Percentiles rank a stretch among this genome's conserved stretches.
These are phyloP conservation scores for Hoplostethus atlanticus DNA, from an alignment of 2,797 vertebrate genomes.

Conservation along the genomic window DNA sequence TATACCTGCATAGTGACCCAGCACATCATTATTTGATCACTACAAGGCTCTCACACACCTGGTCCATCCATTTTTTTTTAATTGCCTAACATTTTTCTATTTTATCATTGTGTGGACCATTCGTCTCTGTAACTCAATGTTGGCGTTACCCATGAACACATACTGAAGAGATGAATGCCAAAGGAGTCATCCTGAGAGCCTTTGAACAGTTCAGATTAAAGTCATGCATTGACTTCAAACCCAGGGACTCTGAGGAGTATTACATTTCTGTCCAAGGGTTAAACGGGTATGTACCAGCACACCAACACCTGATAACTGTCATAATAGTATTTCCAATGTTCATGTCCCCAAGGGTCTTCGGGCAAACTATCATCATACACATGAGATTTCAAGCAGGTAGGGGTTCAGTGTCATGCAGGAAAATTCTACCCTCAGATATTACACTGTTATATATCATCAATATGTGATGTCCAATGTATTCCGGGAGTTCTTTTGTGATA, in stretches of 20 bases:
- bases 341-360: no score
- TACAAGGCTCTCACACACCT: not conserved
- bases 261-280: slow-evolving; percentile 86
- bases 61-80: not conserved
- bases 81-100: not conserved
- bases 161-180: slow-evolving; percentile 87
- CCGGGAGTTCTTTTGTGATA: no score
- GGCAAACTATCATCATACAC: no score
- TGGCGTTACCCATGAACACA: not conserved
- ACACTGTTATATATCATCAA: no score
- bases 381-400: no score
- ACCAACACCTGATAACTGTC: not conserved
- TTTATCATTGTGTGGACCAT: not conserved
- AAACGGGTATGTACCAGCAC: slow-evolving; percentile 80
- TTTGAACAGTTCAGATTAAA: slow-evolving; percentile 90
- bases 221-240: slow-evolving; percentile 92
- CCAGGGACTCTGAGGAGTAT: slow-evolving; percentile 71
- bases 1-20: not conserved
- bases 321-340: no score
- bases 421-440: no score
- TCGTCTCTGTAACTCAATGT: not conserved
- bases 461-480: no score
- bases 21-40: not conserved
- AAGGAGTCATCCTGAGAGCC: slow-evolving; percentile 87
- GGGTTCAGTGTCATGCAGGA: no score